Base-by-base conservation (phyloP, 2,888 invertebrate species). In the Nyleta sp. region DNA sequence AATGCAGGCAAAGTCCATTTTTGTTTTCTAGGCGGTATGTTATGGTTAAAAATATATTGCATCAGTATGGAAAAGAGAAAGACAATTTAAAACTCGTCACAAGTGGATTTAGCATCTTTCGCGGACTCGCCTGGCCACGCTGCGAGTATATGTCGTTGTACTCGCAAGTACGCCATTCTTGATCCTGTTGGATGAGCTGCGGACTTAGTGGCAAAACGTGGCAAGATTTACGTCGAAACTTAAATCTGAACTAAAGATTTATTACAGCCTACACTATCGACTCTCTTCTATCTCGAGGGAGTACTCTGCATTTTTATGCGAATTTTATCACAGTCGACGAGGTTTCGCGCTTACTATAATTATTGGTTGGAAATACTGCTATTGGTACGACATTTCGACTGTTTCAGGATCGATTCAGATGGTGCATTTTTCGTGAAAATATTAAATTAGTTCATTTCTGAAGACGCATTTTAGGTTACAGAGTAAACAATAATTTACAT, bases 191-290 rank as follows among this genome's bases (percentile, higher is more conserved):
- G 85, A 88, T 89, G 89, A 90, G 87, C 86, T 85, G 86, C 82
- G 88, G 89, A 89, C 90, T 90, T 90, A 90, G 86, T 86, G 89
- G 88, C 89, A 87, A 89, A 90, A 90, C 90, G 90, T 90, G 90
- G 88, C 82, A 83, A 90, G 90, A 90, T 90, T 90, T 90, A 89
- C 88, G 86, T 84, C 83, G 85, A 85, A 89, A 89, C 88, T 90
- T 90, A 87, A 89, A 88, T 87, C 88, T 83, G 79, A 85, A 82
- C 86, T 85, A 84, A 83, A 87, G 90, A 90, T 90, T 90, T 90
- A 90, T 89, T 84, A 86, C 86, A 81, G 83, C 78, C 85, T 78
- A 74, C 67, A 62, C 75, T 80, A 73, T 75, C 80, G 81, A 65
- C 73, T 73, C 76, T 70, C 65, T 73, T 48, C 52, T 44, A 68